These are phyloP conservation scores for Camarhynchus parvulus DNA, from an alignment of 2,113 vertebrate species.

Conservation along the genomic window DNA sequence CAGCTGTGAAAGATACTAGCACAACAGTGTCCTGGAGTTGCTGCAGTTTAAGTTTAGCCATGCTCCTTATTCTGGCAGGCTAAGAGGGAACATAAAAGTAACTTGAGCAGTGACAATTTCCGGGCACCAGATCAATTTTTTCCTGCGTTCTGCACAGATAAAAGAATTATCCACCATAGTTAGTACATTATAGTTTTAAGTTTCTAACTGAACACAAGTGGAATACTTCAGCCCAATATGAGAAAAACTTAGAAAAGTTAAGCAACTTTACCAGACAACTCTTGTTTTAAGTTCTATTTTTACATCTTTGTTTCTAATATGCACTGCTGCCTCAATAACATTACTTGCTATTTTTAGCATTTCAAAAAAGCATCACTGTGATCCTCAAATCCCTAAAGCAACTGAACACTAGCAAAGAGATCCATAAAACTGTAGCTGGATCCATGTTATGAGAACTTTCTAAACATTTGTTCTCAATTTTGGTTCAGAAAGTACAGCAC, in stretches of 20 bases:
- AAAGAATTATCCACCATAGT: not conserved
- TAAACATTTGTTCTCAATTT: not conserved
- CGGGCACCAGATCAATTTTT: not conserved
- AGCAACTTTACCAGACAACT: not conserved
- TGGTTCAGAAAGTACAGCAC: not conserved
- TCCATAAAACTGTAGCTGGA: not conserved
- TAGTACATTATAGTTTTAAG: not conserved
- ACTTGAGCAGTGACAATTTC: not conserved
- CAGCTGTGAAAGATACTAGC: not conserved
- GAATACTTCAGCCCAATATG: not conserved
- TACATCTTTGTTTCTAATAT: not conserved
- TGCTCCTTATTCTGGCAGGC: not conserved
- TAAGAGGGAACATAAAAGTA: not conserved
- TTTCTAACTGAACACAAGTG: not conserved
- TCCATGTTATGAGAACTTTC: not conserved
- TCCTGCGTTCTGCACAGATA: not conserved
- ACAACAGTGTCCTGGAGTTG: not conserved
- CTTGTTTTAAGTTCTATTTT: not conserved
- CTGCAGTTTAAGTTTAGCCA: not conserved
- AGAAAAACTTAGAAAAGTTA: not conserved
- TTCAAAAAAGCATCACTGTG: not conserved
- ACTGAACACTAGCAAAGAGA: not conserved
- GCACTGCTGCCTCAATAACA: not conserved
- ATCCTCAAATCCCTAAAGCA: not conserved
- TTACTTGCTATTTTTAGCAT: not conserved